Evolutionary conservation across 92 coral and sea anemone species (phyloP), one percentile per base, ranked within the genome.

Genomic region (Zoanthus solanderi): DNA sequence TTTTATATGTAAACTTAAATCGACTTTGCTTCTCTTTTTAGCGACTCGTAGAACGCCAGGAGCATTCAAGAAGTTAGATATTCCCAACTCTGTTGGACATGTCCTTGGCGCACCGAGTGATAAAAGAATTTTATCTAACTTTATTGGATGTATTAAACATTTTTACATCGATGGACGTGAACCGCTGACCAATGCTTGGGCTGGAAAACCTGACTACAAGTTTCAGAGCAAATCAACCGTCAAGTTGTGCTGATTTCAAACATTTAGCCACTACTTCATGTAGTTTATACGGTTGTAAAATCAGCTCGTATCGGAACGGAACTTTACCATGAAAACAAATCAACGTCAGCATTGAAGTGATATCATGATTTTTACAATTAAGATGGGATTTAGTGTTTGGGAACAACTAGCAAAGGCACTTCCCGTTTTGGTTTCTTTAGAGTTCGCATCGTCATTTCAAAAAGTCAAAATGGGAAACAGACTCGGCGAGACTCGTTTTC

Each of bases 61-160:
- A n/a, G 87, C 78, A 17, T 97, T 87, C 85, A 97, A 76, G 69
- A 94, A 93, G 69, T 87, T 97, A 60, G 94, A 95, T 79, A 90
- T 97, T 78, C 94, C 96, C 1, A 69, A 88, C 16, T 92, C 99
- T 4, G 81, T 53, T 31, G 98, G 96, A 47, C 92, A 87, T 83
- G 76, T 93, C 73, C 95, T 92, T 42, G 99, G 98, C 2, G 95
- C 98, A 14, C 98, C 98, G 28, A 89, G 96, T 52, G 80, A 87
- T 54, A 75, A 75, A 32, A 81, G 84, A 30, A 90, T 91, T 29
- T 85, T 88, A 4, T 75, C 96, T 4, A 95, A 97, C 85, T 97
- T 91, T 88, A 77, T 92, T 85, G 99, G 99, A 9, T 97, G 99
- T 85, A 93, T 97, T 75, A 90, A 91, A 87, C 93, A 95, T 87